Evolutionary conservation across 23 tunicate species (phyloP).

Genomic region (Styela clava): DNA sequence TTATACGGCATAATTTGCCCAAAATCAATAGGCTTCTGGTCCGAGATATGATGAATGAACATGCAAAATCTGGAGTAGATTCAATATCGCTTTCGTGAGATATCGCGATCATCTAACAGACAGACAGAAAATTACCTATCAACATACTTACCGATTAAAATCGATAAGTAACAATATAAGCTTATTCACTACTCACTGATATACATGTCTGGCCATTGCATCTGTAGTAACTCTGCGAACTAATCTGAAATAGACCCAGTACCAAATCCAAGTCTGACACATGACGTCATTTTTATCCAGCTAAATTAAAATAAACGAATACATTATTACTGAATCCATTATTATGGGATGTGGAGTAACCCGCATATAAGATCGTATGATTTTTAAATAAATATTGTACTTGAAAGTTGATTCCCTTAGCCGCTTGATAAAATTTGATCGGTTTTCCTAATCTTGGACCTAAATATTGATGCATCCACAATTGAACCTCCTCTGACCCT

Average conservation of each 20-base stretch:
- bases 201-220: constrained; percentile 75
- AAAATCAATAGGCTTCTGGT: too few relatives aligned
- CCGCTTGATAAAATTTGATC: constrained; percentile 88
- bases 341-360: constrained; percentile 4
- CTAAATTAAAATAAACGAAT: constrained; percentile 38
- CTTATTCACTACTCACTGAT: constrained; percentile 79
- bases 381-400: constrained; percentile 7
- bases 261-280: constrained; percentile 99
- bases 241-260: constrained; percentile 97
- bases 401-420: constrained; percentile 94
- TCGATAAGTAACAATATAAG: too few relatives aligned
- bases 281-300: constrained; percentile 96
- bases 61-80: too few relatives aligned
- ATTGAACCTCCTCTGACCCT: constrained; percentile 86
- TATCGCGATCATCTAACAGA: too few relatives aligned
- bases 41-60: too few relatives aligned
- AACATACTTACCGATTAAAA: too few relatives aligned
- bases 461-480: constrained; percentile 91
- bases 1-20: too few relatives aligned
- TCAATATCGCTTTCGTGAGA: too few relatives aligned
- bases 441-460: constrained; percentile 66
- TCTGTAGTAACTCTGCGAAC: constrained; percentile 60
- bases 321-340: neutral
- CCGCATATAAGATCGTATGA: neutral
- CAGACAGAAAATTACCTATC: too few relatives aligned